phyloP scores from a whole-genome alignment of 2,797 vertebrate species.

The Typhlichthys subterraneus region DNA sequence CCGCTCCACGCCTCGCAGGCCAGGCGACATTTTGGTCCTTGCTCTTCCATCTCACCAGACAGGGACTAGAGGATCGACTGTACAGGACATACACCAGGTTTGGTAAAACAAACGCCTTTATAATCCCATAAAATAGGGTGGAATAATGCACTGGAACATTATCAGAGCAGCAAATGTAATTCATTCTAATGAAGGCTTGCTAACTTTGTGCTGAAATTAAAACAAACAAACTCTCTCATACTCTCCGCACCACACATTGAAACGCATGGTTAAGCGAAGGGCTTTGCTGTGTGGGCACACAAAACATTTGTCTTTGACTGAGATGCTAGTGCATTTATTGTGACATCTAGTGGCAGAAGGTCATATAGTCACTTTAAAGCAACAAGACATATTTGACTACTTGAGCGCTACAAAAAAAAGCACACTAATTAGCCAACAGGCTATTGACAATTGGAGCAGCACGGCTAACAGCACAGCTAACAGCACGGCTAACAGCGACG shows the following conservation, averaged over 20 bases:
- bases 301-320: too few relatives aligned
- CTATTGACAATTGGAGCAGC: conserved; percentile 26
- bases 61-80: conserved; percentile 41
- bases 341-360: too few relatives aligned
- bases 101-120: not conserved
- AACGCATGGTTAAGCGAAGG: too few relatives aligned
- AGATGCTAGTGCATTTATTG: too few relatives aligned
- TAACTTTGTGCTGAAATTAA: too few relatives aligned
- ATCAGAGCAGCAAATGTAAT: too few relatives aligned
- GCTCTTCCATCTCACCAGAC: conserved; percentile 49
- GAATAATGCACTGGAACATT: not conserved
- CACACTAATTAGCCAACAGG: conserved; percentile 29
- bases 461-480: conserved; percentile 12
- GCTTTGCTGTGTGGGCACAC: too few relatives aligned
- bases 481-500: conserved; percentile 22
- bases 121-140: not conserved
- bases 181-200: too few relatives aligned
- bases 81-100: conserved; percentile 34
- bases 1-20: conserved; percentile 34
- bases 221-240: too few relatives aligned
- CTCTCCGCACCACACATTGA: too few relatives aligned
- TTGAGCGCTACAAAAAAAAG: conserved; percentile 19
- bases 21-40: conserved; percentile 66
- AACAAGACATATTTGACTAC: not conserved
- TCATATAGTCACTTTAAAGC: not conserved